Conservation (phyloP, 2,888 invertebrate species). For the Agrochola lychnidis region DNA sequence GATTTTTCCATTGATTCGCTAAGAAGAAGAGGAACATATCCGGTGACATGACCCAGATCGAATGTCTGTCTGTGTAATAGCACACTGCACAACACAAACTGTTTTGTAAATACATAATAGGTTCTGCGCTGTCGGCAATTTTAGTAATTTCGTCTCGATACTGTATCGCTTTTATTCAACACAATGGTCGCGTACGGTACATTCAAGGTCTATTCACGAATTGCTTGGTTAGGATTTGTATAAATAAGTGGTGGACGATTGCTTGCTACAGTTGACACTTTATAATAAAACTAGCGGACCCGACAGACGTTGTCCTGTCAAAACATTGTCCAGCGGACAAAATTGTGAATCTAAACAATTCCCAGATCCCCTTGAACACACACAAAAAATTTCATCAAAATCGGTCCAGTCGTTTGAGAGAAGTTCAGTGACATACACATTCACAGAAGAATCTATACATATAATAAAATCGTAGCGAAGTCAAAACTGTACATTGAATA, state of each 20-base stretch:
- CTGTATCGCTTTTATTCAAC: conserved; percentile 22
- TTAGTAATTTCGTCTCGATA: conserved; percentile 23
- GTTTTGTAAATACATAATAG: conserved; percentile 27
- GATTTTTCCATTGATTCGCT: no score
- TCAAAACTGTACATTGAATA: no score
- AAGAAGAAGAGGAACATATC: not conserved
- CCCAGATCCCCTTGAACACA: no score
- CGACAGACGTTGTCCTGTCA: no score
- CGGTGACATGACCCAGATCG: conserved; percentile 27
- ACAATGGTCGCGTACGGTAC: conserved; percentile 32
- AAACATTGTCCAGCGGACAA: no score
- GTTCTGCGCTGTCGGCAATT: conserved; percentile 20
- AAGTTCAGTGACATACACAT: no score
- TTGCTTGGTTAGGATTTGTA: not conserved
- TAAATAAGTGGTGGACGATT: not conserved
- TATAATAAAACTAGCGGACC: no score
- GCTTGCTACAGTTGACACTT: not conserved
- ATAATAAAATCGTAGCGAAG: no score
- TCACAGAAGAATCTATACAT: no score
- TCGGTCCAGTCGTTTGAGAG: no score
- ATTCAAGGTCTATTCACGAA: conserved; percentile 27
- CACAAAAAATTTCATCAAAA: no score
- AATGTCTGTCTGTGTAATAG: not conserved
- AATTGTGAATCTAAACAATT: no score
- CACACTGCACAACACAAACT: conserved; percentile 9